phyloP scores from a whole-genome alignment of 2,888 invertebrate genomes.

The Cataglyphis albicans region DNA sequence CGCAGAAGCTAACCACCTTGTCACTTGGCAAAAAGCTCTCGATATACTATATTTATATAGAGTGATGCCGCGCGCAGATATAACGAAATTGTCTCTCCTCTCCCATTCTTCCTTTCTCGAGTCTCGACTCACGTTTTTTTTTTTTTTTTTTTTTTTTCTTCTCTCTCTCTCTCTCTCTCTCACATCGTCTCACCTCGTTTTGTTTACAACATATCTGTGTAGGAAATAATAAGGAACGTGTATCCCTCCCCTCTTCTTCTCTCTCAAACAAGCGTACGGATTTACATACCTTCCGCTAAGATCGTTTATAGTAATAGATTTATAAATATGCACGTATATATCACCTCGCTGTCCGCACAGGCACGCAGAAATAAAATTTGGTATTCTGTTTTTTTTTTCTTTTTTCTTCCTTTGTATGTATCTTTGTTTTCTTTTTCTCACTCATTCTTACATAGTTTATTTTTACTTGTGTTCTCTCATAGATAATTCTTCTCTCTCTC shows the following conservation, averaged over 20 bases:
- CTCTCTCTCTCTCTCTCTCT: too few relatives aligned
- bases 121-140: not conserved
- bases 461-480: constrained; percentile 19
- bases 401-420: constrained; percentile 21
- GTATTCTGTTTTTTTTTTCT: not conserved
- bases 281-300: constrained; percentile 60
- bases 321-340: constrained; percentile 64
- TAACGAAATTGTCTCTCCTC: constrained; percentile 57
- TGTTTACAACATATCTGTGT: constrained; percentile 36
- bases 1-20: constrained; percentile 60
- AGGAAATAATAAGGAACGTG: constrained; percentile 56
- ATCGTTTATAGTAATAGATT: constrained; percentile 69
- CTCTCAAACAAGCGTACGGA: constrained; percentile 65
- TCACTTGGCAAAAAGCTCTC: constrained; percentile 68
- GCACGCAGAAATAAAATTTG: constrained; percentile 69
- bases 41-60: constrained; percentile 71
- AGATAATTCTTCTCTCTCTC: constrained; percentile 18
- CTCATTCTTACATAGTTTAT: constrained; percentile 38
- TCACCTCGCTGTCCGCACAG: constrained; percentile 21
- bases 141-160: not conserved
- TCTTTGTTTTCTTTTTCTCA: constrained; percentile 28
- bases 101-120: not conserved
- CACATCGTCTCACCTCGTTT: constrained; percentile 36
- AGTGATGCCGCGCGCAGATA: constrained; percentile 49
- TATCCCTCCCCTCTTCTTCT: constrained; percentile 13